Evolutionary conservation across 2,113 vertebrate genomes (phyloP).

Genomic region (Prunella fulvescens): DNA sequence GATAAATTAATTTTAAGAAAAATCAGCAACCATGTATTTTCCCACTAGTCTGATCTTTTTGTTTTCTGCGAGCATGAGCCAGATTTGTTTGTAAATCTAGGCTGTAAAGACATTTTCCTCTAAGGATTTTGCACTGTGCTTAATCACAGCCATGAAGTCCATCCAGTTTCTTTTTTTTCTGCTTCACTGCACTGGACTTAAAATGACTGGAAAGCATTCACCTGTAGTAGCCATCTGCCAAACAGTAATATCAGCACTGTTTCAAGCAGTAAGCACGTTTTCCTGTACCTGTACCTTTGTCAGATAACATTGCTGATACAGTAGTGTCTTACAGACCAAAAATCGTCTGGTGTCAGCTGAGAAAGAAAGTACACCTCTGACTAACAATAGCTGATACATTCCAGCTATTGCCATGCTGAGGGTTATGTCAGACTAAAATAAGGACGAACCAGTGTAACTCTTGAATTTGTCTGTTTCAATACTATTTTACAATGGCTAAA

Average conservation of each 20-base stretch:
- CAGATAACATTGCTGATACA: background rate
- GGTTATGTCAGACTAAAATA: background rate
- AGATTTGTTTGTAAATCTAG: background rate
- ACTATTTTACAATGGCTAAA: background rate
- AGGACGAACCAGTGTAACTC: background rate
- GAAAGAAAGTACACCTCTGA: background rate
- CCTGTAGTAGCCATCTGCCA: background rate
- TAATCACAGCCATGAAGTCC: background rate
- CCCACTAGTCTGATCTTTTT: background rate
- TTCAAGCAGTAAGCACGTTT: background rate
- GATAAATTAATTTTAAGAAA: background rate
- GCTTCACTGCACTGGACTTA: background rate
- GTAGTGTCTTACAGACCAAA: background rate
- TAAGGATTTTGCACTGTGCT: background rate
- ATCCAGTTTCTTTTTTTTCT: background rate
- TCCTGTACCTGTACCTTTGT: background rate
- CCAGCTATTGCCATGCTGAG: background rate
- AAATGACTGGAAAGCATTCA: conserved; percentile 13
- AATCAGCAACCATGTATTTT: background rate
- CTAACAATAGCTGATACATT: background rate
- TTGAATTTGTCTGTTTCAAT: background rate
- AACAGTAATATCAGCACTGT: background rate
- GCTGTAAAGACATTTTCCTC: background rate
- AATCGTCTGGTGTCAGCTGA: background rate
- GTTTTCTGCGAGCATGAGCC: background rate